Evolutionary conservation across 1,140 invertebrate species (phyloP).

Genomic region (Drosophila carrolli): DNA sequence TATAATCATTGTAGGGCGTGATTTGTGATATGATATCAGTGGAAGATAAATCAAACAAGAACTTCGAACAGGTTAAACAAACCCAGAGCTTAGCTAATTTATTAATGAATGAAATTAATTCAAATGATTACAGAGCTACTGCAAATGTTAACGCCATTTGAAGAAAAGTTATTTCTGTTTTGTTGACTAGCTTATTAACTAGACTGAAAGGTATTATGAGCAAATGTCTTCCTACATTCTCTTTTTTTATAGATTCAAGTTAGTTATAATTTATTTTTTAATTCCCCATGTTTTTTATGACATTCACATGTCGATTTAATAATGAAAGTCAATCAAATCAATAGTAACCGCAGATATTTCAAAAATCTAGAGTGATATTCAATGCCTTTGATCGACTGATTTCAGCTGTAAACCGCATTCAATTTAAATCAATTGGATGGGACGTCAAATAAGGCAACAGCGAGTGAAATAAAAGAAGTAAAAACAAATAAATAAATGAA

Average conservation of each 20-base stretch:
- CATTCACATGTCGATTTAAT: constrained; percentile 4
- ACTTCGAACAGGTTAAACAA: constrained; percentile 1
- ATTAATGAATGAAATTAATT: constrained; percentile 15
- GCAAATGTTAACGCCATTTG: background rate
- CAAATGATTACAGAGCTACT: background rate
- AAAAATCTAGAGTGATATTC: constrained; percentile 61
- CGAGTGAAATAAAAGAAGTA: constrained; percentile 7
- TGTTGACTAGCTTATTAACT: no score
- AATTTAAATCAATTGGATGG: constrained; percentile 69
- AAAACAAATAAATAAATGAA: constrained; percentile 33
- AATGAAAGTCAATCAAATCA: constrained; percentile 43
- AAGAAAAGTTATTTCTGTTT: no score
- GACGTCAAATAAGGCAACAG: no score
- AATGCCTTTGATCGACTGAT: constrained; percentile 59
- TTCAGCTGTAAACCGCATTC: constrained; percentile 64
- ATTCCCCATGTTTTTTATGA: background rate
- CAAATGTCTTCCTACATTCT: background rate
- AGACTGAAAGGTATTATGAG: no score
- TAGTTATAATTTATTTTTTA: background rate
- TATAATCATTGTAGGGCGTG: constrained; percentile 14
- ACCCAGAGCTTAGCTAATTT: constrained; percentile 2
- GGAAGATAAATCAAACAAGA: background rate
- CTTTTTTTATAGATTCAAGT: no score
- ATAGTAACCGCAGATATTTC: constrained; percentile 56
- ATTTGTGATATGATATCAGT: constrained; percentile 41